Base-by-base conservation (phyloP, 2,113 vertebrate species). In the Melanostigma gelatinosum region DNA sequence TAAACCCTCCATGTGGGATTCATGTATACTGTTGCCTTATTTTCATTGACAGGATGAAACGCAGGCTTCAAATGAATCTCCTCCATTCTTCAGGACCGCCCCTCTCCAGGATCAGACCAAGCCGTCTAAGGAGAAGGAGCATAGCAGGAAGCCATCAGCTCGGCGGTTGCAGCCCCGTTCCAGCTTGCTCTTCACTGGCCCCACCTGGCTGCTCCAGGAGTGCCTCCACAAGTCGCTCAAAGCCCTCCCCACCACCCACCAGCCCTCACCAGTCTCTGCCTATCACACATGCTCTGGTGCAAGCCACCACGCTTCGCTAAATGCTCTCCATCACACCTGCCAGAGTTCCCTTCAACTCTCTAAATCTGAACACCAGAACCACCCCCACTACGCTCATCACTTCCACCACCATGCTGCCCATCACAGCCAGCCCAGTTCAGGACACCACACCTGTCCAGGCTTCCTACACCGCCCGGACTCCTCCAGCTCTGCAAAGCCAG, bases 21-120 rank as follows among this genome's bases (percentile, higher is more conserved):
- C 13, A 27, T 71, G 8, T 27, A 15, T 40, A 16, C 1, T 16
- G 12, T 58, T 18, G 16, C 52, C 6, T 36, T 66, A 2, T 46
- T 63, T 61, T 72, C 15, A 11, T 29, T 29, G 4, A 55, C 95
- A 99, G 98, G 96, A 96, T 16, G 95, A 97, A 3, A 73, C 94
- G 54, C 94, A 91, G 55, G 80, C 94, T 36, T 78, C 93, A 61
- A 40, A 85, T 0, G 94, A 96, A 4, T 96, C 94, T 72, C 94
- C 94, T 0, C 93, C 95, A 1, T 82, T 90, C 68, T 94, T 94
- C 89, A 95, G 94, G 79, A 93, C 90, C 3, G 92, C 93, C 0
- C 92, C 94, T 29, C 86, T 87, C 89, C 36, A 91, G 88, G 16
- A 12, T 80, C 78, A 78, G 46, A 74, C 44, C 68, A 85, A 11